Base-by-base conservation (phyloP, 2,113 vertebrate genomes). In the Bubo scandiacus region DNA sequence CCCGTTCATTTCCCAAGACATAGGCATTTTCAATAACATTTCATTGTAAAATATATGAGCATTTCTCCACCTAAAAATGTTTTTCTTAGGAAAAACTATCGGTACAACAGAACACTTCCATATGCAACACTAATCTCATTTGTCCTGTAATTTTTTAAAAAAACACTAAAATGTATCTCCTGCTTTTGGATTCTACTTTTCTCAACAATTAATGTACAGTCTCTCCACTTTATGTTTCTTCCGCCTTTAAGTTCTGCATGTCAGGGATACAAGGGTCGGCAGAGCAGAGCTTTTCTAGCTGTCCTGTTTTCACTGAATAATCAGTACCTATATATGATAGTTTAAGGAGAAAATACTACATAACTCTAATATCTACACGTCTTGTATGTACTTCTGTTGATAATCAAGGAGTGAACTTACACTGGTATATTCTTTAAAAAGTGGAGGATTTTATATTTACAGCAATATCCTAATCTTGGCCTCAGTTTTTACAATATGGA, bases 1-100 rank as follows among this genome's bases (percentile, higher is more conserved):
- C 65, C 68, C 79, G 92, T 96, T 97, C 85, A 92, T 92, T 96
- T 95, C 59, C 65, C 65, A 65, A 83, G 75, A 71, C 45, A 59
- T 21, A 80, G 72, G 40, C 36, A 38, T 54, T 95, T 85, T 62
- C 92, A 82, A 52, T 67, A 75, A 63, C 10, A 62, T 57, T 71
- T 79, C 29, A 59, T 86, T 45, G 58, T 90, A 95, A 95, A 94
- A 88, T 66, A 75, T 11, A 71, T 22, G 23, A 86, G 40, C 13
- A 45, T 90, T 95, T 94, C n/a, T 86, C 43, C 57, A 92, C 63
- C 73, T 66, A 72, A 96, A 77, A 43, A 45, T 23, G 9, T 15
- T 88, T 74, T 36, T 63, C 3, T 47, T 62, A 55, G 54, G 34
- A 80, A 65, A 71, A 87, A 80, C 38, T 45, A 45, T 21, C 3